These are phyloP conservation scores for Dendroctonus ponderosae DNA, from an alignment of 1,140 invertebrate genomes.

Conservation along the genomic window DNA sequence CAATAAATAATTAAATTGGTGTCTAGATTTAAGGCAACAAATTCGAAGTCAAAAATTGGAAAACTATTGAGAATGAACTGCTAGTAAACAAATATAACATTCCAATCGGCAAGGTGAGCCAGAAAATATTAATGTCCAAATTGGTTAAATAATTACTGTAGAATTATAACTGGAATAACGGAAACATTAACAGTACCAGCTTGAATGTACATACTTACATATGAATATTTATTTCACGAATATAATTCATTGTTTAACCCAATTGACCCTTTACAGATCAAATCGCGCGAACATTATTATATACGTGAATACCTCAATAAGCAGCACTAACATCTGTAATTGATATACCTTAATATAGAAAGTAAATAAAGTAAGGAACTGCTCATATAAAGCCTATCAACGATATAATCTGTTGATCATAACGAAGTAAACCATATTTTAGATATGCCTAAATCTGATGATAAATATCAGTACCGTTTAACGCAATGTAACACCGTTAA, in stretches of 20 bases:
- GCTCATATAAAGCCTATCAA: background rate
- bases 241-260: constrained; percentile 12
- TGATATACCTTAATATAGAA: constrained; percentile 14
- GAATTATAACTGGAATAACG: constrained; percentile 19
- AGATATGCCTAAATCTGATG: too few relatives aligned
- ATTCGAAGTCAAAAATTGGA: too few relatives aligned
- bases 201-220: constrained; percentile 5
- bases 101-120: too few relatives aligned
- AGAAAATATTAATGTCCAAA: too few relatives aligned
- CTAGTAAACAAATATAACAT: too few relatives aligned
- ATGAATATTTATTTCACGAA: background rate
- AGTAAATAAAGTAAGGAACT: constrained; percentile 4
- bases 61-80: too few relatives aligned
- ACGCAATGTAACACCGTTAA: too few relatives aligned
- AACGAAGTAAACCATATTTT: too few relatives aligned
- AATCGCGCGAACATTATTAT: background rate
- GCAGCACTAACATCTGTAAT: constrained; percentile 3
- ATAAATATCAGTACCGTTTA: too few relatives aligned
- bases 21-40: too few relatives aligned
- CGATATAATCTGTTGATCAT: constrained; percentile 12
- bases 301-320: background rate
- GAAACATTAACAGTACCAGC: constrained; percentile 13
- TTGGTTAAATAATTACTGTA: constrained; percentile 5
- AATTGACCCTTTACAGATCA: constrained; percentile 5
- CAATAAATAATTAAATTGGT: too few relatives aligned